Percentiles rank a stretch among this genome's conserved stretches.
phyloP scores from a whole-genome alignment of 2,888 invertebrate genomes.

The Ischnus inquisitorius region DNA sequence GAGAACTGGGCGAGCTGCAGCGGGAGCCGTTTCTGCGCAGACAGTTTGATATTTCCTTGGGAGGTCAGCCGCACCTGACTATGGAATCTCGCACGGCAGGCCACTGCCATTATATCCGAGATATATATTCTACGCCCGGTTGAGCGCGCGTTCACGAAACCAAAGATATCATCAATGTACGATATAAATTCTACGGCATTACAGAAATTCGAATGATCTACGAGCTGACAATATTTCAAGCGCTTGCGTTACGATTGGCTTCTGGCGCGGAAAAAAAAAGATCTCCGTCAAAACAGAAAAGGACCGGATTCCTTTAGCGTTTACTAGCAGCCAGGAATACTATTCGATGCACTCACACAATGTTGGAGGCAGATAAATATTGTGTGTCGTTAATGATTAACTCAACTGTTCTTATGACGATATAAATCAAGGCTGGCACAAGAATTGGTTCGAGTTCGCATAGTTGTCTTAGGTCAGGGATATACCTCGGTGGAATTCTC shows the following conservation, averaged over 20 bases:
- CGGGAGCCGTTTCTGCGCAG: constrained; percentile 32
- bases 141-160: background rate
- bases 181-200: too few relatives aligned
- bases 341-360: background rate
- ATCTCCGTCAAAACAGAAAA: too few relatives aligned
- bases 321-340: too few relatives aligned
- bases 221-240: too few relatives aligned
- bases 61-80: constrained; percentile 68
- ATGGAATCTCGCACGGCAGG: constrained; percentile 51
- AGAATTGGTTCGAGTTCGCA: constrained; percentile 24
- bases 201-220: too few relatives aligned
- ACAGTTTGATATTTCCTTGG: constrained; percentile 65
- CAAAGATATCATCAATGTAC: background rate
- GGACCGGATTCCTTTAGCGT: too few relatives aligned
- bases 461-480: constrained; percentile 47
- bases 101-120: background rate
- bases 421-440: background rate
- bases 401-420: background rate
- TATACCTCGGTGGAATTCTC: constrained; percentile 34
- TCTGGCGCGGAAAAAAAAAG: too few relatives aligned
- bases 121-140: constrained; percentile 7
- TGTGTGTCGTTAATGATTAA: background rate
- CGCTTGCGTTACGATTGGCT: too few relatives aligned
- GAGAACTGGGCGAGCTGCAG: constrained; percentile 1
- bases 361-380: background rate